Percentiles rank a stretch among this genome's conserved stretches.
phyloP scores from a whole-genome alignment of 2,888 invertebrate species.

The Hipparchia sbordonii region DNA sequence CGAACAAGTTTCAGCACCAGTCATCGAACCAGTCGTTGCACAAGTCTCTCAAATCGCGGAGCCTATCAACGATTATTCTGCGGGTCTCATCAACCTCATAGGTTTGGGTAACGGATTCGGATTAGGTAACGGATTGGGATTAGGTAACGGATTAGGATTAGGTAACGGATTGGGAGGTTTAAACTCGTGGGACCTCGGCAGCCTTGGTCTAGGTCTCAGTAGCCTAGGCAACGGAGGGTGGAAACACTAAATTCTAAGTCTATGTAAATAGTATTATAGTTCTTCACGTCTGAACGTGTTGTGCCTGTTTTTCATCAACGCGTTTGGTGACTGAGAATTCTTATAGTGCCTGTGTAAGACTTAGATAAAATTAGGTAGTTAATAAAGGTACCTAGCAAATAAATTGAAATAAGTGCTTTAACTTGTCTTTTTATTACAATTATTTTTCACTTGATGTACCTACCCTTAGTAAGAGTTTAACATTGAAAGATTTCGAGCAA shows the following conservation, averaged over 20 bases:
- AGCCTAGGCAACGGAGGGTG: constrained; percentile 35
- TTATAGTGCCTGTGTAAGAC: constrained; percentile 26
- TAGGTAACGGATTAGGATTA: constrained; percentile 24
- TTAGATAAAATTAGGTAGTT: constrained; percentile 4
- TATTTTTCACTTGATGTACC: neutral
- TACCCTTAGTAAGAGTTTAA: no score
- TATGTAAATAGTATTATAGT: constrained; percentile 20
- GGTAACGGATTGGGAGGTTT: constrained; percentile 25
- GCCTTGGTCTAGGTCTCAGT: constrained; percentile 10
- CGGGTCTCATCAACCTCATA: constrained; percentile 14
- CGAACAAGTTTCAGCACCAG: constrained; percentile 26
- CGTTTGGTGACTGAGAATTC: constrained; percentile 30
- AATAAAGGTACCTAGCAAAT: constrained; percentile 8
- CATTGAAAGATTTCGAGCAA: no score
- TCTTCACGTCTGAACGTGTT: constrained; percentile 32
- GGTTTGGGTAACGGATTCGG: constrained; percentile 22
- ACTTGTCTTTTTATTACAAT: constrained; percentile 1
- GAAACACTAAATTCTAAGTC: constrained; percentile 30
- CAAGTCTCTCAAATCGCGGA: constrained; percentile 16
- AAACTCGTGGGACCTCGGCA: constrained; percentile 26
- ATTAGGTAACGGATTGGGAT: constrained; percentile 22
- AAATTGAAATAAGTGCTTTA: constrained; percentile 15
- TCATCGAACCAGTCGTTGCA: constrained; percentile 7
- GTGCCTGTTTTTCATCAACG: constrained; percentile 14
- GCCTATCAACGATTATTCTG: constrained; percentile 13